These are phyloP conservation scores for Oreochromis niloticus DNA, from an alignment of 2,113 vertebrate genomes.

Conservation along the genomic window DNA sequence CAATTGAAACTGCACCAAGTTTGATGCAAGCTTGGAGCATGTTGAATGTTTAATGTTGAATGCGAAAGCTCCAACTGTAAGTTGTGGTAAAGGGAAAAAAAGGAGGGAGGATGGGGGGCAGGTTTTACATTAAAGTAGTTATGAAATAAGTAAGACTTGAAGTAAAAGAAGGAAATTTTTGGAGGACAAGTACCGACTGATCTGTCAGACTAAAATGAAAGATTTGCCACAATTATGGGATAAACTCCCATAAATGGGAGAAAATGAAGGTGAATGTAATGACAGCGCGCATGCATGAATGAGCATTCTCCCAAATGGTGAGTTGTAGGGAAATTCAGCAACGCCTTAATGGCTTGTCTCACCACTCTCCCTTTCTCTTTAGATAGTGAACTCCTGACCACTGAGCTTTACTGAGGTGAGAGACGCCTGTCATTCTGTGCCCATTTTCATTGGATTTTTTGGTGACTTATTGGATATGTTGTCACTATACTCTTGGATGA, in stretches of 20 bases:
- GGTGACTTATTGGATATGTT: not conserved
- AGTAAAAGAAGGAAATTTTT: not conserved
- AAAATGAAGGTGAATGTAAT: not conserved
- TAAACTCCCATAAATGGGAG: not conserved
- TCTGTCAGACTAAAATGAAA: not conserved
- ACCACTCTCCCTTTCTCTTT: not conserved
- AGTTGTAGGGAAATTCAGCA: not conserved
- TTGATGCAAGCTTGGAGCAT: not conserved
- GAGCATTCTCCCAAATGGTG: not conserved
- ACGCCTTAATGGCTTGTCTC: not conserved
- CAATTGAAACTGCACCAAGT: not conserved
- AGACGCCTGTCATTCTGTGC: not conserved
- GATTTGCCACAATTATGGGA: not conserved
- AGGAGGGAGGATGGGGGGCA: not conserved
- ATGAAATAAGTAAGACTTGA: not conserved
- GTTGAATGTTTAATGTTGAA: not conserved
- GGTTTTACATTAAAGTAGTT: not conserved
- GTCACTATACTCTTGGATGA: not conserved
- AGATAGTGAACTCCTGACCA: not conserved
- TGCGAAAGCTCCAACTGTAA: not conserved
- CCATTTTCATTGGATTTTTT: not conserved
- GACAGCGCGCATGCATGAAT: not conserved
- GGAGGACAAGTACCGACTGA: not conserved
- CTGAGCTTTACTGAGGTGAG: not conserved
- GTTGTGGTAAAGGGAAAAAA: not conserved